Percentiles rank a stretch among this genome's conserved stretches.
These are phyloP conservation scores for Clunio marinus DNA, from an alignment of 2,888 invertebrate genomes.

Conservation along the genomic window DNA sequence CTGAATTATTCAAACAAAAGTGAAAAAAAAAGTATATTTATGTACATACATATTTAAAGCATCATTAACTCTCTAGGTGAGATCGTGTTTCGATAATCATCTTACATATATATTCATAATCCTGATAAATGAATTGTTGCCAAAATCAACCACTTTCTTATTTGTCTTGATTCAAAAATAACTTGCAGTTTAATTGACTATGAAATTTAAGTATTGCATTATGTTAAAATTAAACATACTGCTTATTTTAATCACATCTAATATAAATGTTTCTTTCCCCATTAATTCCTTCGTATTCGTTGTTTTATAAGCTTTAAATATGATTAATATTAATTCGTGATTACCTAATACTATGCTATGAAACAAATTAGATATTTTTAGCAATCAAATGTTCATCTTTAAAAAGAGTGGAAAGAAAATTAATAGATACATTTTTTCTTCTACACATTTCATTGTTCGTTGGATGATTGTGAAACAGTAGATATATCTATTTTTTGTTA, in stretches of 20 bases:
- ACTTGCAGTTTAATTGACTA: too few relatives aligned
- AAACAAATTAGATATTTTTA: background rate
- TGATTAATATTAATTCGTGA: conserved; percentile 31
- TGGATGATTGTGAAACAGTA: background rate
- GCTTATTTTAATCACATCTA: background rate
- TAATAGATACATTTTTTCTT: conserved; percentile 24
- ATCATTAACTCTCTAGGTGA: too few relatives aligned
- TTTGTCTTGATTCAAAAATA: too few relatives aligned
- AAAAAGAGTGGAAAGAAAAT: background rate
- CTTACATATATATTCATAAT: too few relatives aligned
- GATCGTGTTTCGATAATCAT: too few relatives aligned
- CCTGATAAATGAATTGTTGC: too few relatives aligned
- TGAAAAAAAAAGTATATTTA: too few relatives aligned
- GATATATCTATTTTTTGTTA: background rate
- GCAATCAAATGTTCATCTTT: background rate
- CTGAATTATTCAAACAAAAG: too few relatives aligned
- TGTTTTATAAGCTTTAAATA: conserved; percentile 23
- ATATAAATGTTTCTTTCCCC: background rate
- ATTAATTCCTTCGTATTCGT: background rate
- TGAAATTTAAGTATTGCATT: too few relatives aligned
- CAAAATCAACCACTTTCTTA: too few relatives aligned
- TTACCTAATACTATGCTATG: conserved; percentile 16
- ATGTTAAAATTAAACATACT: too few relatives aligned
- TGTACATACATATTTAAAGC: too few relatives aligned
- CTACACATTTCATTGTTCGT: background rate